Conservation (phyloP, 2,113 vertebrate species). For the Riparia riparia region DNA sequence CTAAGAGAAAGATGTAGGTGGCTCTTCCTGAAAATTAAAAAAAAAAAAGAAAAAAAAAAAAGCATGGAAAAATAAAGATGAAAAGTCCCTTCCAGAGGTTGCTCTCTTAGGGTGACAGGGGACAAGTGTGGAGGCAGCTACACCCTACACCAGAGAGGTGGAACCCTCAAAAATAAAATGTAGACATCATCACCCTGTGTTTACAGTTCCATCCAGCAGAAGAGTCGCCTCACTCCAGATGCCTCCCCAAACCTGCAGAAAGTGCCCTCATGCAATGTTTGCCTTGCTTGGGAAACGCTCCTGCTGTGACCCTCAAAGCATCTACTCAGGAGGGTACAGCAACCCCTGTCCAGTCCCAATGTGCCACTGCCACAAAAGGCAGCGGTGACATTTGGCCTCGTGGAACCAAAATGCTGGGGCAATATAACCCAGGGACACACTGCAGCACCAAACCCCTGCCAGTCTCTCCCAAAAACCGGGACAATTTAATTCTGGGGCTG, state of each 20-base stretch:
- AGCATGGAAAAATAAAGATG: constrained; percentile 54
- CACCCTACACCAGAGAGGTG: not conserved
- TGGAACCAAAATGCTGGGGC: not conserved
- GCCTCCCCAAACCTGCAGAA: not conserved
- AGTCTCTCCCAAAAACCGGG: not conserved
- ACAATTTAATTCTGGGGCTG: not conserved
- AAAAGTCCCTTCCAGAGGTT: constrained; percentile 1
- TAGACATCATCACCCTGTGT: not conserved
- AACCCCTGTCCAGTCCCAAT: fast-evolving
- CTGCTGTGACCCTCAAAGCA: not conserved
- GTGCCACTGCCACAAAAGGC: not conserved
- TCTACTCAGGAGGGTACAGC: not conserved
- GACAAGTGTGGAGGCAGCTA: not conserved
- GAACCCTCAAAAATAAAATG: not conserved
- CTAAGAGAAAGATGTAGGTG: constrained; percentile 72
- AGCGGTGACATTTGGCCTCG: not conserved
- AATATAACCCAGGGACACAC: not conserved
- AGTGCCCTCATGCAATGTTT: not conserved
- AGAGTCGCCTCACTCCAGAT: not conserved
- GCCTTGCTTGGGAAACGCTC: not conserved
- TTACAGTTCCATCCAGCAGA: not conserved
- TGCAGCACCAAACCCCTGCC: not conserved
- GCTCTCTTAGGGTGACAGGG: not conserved
- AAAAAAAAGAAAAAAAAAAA: not conserved
- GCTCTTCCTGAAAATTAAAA: constrained; percentile 8